A percentile compares a stretch with the other conserved stretches of the same genome.
phyloP scores from a whole-genome alignment of 2,113 vertebrate species.

The Butorides virescens region DNA sequence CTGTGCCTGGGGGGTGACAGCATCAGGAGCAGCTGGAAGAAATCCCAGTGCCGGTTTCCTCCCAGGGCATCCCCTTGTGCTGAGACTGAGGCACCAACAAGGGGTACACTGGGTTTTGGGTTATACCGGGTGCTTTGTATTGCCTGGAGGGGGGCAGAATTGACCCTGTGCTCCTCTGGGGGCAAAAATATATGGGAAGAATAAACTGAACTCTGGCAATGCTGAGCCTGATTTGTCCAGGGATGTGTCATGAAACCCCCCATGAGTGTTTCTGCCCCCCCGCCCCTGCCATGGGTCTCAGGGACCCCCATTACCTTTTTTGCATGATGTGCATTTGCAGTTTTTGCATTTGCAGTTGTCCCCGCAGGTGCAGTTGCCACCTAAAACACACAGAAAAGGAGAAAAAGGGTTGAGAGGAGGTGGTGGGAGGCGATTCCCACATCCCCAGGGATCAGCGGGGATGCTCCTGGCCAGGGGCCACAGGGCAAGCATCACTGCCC shows the following conservation, averaged over 20 bases:
- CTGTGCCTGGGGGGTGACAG: background rate
- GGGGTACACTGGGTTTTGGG: background rate
- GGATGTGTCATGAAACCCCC: background rate
- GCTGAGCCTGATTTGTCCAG: background rate
- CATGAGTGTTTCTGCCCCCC: accelerated
- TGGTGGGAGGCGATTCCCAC: background rate
- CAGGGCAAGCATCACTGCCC: background rate
- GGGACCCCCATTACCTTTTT: constrained; percentile 56
- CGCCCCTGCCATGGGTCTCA: no score
- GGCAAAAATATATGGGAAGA: accelerated
- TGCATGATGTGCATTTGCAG: constrained; percentile 83
- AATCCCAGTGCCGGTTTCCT: accelerated
- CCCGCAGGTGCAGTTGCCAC: constrained; percentile 82
- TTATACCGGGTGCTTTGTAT: background rate
- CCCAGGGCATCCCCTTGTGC: background rate
- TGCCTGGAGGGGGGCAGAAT: background rate
- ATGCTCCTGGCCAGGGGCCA: background rate
- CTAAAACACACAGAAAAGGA: constrained; percentile 46
- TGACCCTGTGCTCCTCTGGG: background rate
- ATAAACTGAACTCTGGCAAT: background rate
- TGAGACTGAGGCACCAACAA: background rate
- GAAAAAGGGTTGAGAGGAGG: background rate
- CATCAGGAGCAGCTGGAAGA: background rate
- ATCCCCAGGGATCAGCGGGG: no score
- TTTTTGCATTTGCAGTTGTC: constrained; percentile 83